These are phyloP conservation scores for Metaphire vulgaris DNA, from an alignment of 1,140 invertebrate genomes.

Conservation along the genomic window DNA sequence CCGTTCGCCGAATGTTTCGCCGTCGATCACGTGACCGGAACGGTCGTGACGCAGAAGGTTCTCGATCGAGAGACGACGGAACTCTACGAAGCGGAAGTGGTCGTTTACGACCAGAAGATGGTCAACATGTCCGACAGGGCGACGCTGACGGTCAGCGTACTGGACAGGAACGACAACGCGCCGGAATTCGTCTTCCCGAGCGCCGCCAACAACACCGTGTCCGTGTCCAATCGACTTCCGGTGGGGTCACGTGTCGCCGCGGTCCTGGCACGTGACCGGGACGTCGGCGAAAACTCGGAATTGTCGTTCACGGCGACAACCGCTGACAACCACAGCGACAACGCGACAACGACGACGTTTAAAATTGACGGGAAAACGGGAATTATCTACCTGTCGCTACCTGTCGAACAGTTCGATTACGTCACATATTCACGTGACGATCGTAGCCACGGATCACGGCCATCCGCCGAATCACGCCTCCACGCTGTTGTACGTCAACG, in stretches of 20 bases:
- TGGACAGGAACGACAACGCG: constrained; percentile 30
- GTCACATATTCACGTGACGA: not conserved
- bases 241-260: not conserved
- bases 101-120: constrained; percentile 75
- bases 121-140: constrained; percentile 61
- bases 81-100: constrained; percentile 63
- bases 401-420: not conserved
- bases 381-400: not conserved
- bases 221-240: constrained; percentile 13
- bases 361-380: not conserved
- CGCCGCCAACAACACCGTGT: constrained; percentile 22
- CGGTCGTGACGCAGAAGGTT: not conserved
- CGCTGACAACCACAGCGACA: not conserved
- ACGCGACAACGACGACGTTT: not conserved
- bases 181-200: constrained; percentile 32
- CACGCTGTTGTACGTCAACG: not conserved
- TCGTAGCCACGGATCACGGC: not conserved
- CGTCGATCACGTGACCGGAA: constrained; percentile 7
- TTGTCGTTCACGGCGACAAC: constrained; percentile 18
- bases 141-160: constrained; percentile 19
- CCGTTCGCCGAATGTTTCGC: constrained; percentile 1
- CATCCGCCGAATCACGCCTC: not conserved
- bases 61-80: not conserved
- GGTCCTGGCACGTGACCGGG: constrained; percentile 20
- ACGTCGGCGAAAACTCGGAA: constrained; percentile 17